Evolutionary conservation across 2,113 vertebrate species (phyloP).

Genomic region (Poeciliopsis occidentalis): DNA sequence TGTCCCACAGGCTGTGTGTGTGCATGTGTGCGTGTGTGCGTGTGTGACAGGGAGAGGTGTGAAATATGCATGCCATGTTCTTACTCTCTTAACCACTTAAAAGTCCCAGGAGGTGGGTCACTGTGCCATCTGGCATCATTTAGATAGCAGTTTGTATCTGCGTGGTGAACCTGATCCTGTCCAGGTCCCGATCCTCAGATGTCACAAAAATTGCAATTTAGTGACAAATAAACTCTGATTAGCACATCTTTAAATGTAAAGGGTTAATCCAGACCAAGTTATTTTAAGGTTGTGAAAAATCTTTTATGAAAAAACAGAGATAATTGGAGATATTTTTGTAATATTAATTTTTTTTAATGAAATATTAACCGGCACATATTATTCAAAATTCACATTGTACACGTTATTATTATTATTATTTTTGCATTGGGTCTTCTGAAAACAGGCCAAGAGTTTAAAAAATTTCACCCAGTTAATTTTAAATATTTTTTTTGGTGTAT

Average conservation of each 20-base stretch:
- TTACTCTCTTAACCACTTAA: constrained; percentile 12
- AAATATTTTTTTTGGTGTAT: no score
- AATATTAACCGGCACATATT: background rate
- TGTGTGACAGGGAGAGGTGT: constrained; percentile 1
- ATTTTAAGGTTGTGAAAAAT: background rate
- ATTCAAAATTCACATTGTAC: no score
- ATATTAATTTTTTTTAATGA: background rate
- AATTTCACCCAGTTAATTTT: no score
- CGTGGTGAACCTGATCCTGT: constrained; percentile 10
- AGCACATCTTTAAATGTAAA: background rate
- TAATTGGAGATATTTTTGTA: background rate
- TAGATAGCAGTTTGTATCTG: constrained; percentile 18
- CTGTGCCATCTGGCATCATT: constrained; percentile 31
- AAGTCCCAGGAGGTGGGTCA: constrained; percentile 28
- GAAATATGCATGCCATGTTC: constrained; percentile 21
- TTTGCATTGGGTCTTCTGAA: no score
- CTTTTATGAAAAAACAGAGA: background rate
- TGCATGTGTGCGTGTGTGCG: background rate
- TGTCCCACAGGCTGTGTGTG: background rate
- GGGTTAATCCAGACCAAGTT: no score
- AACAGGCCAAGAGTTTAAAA: no score
- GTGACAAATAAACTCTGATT: background rate
- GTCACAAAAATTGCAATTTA: constrained; percentile 5
- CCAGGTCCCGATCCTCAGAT: constrained; percentile 26
- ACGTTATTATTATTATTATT: no score